Evolutionary conservation across 2,113 vertebrate genomes (phyloP), one percentile per base, ranked within the genome.

Genomic region (Pheucticus melanocephalus): DNA sequence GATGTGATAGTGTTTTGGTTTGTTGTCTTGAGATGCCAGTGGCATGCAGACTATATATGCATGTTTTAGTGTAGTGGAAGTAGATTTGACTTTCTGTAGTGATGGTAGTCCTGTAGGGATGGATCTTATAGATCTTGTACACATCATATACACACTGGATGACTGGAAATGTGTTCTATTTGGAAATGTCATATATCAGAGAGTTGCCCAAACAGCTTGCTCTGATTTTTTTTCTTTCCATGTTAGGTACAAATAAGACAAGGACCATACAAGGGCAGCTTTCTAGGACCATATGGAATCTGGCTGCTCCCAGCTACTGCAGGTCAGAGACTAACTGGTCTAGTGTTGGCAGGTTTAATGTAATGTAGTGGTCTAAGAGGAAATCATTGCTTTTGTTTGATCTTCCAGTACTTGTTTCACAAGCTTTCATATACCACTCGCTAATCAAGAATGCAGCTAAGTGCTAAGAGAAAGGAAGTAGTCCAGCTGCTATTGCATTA

Each of bases 321-420:
- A 77, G 45, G 84, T 89, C 77, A 81, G 90, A 82, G 39, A 81
- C 72, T 88, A 31, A 37, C 72, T 57, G 54, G 78, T 91, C 69
- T 88, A 37, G 31, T 45, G 60, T 63, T 84, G 88, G 63, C 73
- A 75, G 54, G 60, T 66, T 94, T 40, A 70, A 53, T 70, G 54
- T 56, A 51, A 39, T 63, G 37, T 59, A 71, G 61, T 85, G 47
- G 79, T 68, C 61, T 87, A 51, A 59, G 53, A 79, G 73, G 65
- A 94, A 94, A 95, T 82, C 4, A 85, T 51, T 63, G 57, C 86
- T 85, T 94, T 93, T 94, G 82, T 93, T 88, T 82, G 79, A 76
- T 94, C 53, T 90, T 95, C 86, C 88, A 82, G 73, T 92, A 40
- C 75, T 90, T 72, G 48, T 90, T 94, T 86, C 70, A 86, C 82